Evolutionary conservation across 2,888 invertebrate species (phyloP), one percentile per base, ranked within the genome.

Genomic region (Caenorhabditis doughertyi): DNA sequence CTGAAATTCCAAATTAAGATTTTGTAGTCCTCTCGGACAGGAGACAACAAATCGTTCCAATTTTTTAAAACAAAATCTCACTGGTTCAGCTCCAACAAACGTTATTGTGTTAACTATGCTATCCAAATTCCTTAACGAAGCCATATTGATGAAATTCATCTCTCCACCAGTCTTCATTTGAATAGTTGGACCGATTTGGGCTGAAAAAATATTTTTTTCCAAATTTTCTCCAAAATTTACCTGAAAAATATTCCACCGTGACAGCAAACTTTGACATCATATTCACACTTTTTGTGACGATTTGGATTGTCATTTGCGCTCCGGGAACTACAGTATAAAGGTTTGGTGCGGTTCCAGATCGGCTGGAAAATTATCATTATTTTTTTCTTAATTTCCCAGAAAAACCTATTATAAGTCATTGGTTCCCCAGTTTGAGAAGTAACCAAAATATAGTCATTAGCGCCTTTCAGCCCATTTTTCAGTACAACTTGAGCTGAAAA

Each of bases 121-220:
- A 13, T 9, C 13, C 23, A 1, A 3, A 11, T 35, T 9, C 11
- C 56, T 56, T 16, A 56, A 18, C 4, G 56, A 11, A 0, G 18
- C 3, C 4, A 56, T 4, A 21, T 56, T 35, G 16, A 56, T 18
- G 29, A 21, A 56, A 35, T 35, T 56, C 56, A 56, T 56, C 0
- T 56, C 56, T 8, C 35, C 35, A 1, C 56, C 56, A 35, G 21
- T 35, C n/a, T 56, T 56, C 56, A 56, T 56, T 9, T 3, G 35
- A 7, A 35, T n/a, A 21, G 8, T 35, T 2, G 56, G 56, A 9
- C 56, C 56, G 21, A 35, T 35, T 32, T 4, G 35, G 18, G n/a
- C n/a, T n/a, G n/a, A n/a, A n/a, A n/a, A n/a, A n/a, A n/a, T n/a
- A n/a, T n/a, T n/a, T n/a, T n/a, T n/a, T n/a, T n/a, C n/a, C n/a